Conservation (phyloP, 1,140 invertebrate genomes). For the Meloidogyne hapla region DNA sequence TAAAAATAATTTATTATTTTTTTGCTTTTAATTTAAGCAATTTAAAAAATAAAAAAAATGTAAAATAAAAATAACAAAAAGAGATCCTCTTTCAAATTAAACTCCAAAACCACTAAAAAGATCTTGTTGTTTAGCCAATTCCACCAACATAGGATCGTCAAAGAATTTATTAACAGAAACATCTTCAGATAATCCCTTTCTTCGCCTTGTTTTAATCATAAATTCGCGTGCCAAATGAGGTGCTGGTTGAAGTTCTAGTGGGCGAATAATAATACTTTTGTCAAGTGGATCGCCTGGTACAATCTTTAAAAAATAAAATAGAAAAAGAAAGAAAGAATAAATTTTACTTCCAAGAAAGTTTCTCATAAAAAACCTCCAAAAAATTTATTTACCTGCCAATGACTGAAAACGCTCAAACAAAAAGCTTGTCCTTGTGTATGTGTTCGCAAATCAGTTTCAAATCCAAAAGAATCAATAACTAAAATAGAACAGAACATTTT, state of each 20-base stretch:
- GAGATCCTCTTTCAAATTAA: not conserved
- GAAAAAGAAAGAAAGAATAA: not conserved
- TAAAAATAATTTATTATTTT: no score
- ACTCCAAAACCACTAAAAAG: conserved; percentile 36
- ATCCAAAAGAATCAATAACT: conserved; percentile 98
- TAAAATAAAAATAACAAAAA: no score
- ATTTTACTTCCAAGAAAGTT: not conserved
- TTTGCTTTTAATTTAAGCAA: no score
- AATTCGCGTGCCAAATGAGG: conserved; percentile 96
- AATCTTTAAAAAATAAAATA: conserved; percentile 67
- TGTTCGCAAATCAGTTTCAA: conserved; percentile 94
- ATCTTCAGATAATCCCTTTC: conserved; percentile 97
- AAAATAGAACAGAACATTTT: not conserved
- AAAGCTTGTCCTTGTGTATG: conserved; percentile 99
- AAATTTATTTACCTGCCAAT: conserved; percentile 98
- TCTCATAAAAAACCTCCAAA: not conserved
- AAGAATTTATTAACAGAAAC: conserved; percentile 99
- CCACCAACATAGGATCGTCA: conserved; percentile 99
- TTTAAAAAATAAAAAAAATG: no score
- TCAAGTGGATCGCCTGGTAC: conserved; percentile 94
- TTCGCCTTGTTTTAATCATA: conserved; percentile 94
- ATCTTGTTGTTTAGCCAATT: conserved; percentile 92
- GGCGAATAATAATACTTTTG: conserved; percentile 91
- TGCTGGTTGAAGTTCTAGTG: conserved; percentile 92
- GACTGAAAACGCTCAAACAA: conserved; percentile 99